Evolutionary conservation across 2,888 invertebrate genomes (phyloP).

Genomic region (Terebella lapidaria): DNA sequence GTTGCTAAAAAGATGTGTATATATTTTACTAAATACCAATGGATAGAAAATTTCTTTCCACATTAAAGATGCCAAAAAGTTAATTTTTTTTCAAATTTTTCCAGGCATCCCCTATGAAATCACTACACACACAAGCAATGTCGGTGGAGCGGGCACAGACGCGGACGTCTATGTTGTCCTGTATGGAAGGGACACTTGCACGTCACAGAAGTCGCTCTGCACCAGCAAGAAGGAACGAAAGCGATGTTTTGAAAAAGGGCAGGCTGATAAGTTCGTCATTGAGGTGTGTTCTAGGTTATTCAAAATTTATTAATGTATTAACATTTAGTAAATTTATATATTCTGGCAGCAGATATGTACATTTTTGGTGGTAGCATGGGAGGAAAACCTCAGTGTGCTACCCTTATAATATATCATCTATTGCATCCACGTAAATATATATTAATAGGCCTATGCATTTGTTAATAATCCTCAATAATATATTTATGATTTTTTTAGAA

Average conservation of each 20-base stretch:
- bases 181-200: slow-evolving; percentile 45
- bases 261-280: slow-evolving; percentile 42
- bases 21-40: no score
- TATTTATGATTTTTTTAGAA: no score
- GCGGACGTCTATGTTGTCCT: slow-evolving; percentile 52
- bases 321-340: not conserved
- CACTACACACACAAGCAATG: slow-evolving; percentile 45
- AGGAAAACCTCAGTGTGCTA: no score
- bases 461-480: no score
- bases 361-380: no score
- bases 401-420: no score
- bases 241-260: slow-evolving; percentile 38
- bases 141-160: slow-evolving; percentile 46
- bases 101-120: slow-evolving; percentile 52
- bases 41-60: no score
- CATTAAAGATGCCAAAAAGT: no score
- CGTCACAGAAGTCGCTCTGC: slow-evolving; percentile 45
- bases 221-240: slow-evolving; percentile 42
- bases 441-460: no score
- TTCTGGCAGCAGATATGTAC: no score
- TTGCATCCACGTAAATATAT: no score
- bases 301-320: not conserved
- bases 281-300: slow-evolving; percentile 34
- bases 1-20: no score
- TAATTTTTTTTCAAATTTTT: not conserved